phyloP scores from a whole-genome alignment of 2,113 vertebrate genomes.

The Heloderma charlesbogerti region DNA sequence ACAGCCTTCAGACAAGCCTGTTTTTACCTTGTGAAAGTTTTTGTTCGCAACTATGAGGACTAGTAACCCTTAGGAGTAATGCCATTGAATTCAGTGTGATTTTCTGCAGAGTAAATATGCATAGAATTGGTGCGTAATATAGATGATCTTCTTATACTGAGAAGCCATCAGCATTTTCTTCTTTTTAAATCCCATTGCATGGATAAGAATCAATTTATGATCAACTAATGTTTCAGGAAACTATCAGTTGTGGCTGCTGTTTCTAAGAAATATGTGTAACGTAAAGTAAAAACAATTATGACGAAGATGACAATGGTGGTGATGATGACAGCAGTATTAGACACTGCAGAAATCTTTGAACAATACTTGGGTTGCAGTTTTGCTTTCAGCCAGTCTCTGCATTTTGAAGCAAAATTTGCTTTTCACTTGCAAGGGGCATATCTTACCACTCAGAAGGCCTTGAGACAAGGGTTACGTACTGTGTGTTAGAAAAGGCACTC shows the following conservation, averaged over 20 bases:
- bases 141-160: not conserved
- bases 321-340: not conserved
- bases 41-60: not conserved
- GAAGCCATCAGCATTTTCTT: no score
- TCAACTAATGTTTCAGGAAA: not conserved
- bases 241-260: not conserved
- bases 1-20: not conserved
- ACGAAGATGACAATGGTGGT: not conserved
- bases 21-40: not conserved
- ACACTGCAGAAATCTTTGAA: not conserved
- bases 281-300: not conserved
- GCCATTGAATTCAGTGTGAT: not conserved
- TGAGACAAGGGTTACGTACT: not conserved
- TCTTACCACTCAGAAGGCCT: not conserved
- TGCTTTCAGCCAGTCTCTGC: not conserved
- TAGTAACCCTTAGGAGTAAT: not conserved
- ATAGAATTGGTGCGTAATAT: not conserved
- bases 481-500: rapidly evolving
- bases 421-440: not conserved
- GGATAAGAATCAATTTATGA: not conserved
- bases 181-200: not conserved
- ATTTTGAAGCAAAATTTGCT: not conserved
- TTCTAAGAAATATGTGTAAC: not conserved
- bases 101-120: not conserved
- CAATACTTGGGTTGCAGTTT: not conserved